Conservation (phyloP, 2,888 invertebrate species). For the Melieria crassipennis region DNA sequence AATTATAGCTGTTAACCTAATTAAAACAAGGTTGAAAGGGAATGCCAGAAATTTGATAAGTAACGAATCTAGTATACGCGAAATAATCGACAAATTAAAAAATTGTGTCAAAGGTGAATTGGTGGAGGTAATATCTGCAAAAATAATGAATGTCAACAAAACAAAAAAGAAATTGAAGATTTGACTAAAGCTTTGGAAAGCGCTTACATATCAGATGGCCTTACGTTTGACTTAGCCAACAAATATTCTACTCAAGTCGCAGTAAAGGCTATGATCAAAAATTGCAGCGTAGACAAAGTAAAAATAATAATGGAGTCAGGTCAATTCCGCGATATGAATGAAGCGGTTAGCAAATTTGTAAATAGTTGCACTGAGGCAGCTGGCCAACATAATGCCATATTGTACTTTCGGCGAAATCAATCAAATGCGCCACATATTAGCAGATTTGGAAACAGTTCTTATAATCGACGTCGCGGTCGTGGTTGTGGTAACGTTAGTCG, state of each 20-base stretch:
- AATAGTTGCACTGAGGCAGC: constrained; percentile 33
- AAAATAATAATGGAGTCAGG: constrained; percentile 38
- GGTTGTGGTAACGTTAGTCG: neutral
- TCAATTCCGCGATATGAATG: constrained; percentile 33
- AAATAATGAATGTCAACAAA: constrained; percentile 19
- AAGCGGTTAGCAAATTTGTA: constrained; percentile 32
- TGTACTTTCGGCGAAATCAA: constrained; percentile 10
- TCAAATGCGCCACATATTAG: neutral
- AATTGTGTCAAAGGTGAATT: constrained; percentile 3
- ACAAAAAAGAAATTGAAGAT: constrained; percentile 26
- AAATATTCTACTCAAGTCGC: constrained; percentile 35
- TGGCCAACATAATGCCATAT: constrained; percentile 29
- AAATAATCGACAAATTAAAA: constrained; percentile 11
- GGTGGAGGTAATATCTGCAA: constrained; percentile 16
- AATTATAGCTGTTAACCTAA: constrained; percentile 3
- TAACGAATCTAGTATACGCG: constrained; percentile 10
- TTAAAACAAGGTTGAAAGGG: constrained; percentile 16
- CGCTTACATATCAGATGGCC: constrained; percentile 33
- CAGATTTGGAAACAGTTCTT: neutral
- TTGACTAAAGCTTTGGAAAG: constrained; percentile 30
- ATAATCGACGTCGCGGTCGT: constrained; percentile 5
- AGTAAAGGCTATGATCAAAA: constrained; percentile 34
- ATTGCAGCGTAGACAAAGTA: constrained; percentile 27
- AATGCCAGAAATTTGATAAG: constrained; percentile 15
- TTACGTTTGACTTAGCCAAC: constrained; percentile 21